Conservation (phyloP, 1,140 invertebrate species). For the Megalopta genalis region DNA sequence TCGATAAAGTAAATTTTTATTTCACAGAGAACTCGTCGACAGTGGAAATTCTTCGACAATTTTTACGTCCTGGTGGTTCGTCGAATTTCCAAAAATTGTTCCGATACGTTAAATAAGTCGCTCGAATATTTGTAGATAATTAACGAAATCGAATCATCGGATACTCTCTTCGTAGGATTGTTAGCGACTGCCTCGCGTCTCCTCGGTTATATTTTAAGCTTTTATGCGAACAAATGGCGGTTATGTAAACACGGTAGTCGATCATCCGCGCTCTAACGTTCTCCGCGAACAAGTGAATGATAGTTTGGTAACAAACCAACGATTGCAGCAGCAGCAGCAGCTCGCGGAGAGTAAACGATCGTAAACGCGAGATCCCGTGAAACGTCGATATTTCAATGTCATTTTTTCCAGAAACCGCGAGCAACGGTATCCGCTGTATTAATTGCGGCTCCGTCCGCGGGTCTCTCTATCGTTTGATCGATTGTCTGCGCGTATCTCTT, state of each 20-base stretch:
- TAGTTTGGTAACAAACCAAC: not conserved
- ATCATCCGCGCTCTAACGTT: not conserved
- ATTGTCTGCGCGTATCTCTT: not conserved
- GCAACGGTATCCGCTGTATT: not conserved
- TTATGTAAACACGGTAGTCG: not conserved
- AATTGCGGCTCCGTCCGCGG: not conserved
- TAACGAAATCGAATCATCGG: too few relatives aligned
- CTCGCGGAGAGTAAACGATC: not conserved
- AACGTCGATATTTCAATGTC: not conserved
- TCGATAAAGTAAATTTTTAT: too few relatives aligned
- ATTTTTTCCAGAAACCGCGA: not conserved
- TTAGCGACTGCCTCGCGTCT: too few relatives aligned
- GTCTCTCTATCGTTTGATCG: conserved; percentile 27
- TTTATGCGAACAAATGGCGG: not conserved
- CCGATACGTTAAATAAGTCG: too few relatives aligned
- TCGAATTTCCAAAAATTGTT: too few relatives aligned
- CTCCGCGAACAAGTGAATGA: not conserved
- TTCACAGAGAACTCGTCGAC: too few relatives aligned
- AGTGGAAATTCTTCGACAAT: too few relatives aligned
- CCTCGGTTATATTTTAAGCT: too few relatives aligned
- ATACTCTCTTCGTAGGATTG: too few relatives aligned
- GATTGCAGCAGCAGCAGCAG: too few relatives aligned
- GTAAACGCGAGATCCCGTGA: not conserved
- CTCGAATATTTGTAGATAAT: too few relatives aligned
- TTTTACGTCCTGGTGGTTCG: too few relatives aligned